Percentiles rank a stretch among this genome's conserved stretches.
phyloP scores from a whole-genome alignment of 2,113 vertebrate genomes.

The Platysteira castanea region DNA sequence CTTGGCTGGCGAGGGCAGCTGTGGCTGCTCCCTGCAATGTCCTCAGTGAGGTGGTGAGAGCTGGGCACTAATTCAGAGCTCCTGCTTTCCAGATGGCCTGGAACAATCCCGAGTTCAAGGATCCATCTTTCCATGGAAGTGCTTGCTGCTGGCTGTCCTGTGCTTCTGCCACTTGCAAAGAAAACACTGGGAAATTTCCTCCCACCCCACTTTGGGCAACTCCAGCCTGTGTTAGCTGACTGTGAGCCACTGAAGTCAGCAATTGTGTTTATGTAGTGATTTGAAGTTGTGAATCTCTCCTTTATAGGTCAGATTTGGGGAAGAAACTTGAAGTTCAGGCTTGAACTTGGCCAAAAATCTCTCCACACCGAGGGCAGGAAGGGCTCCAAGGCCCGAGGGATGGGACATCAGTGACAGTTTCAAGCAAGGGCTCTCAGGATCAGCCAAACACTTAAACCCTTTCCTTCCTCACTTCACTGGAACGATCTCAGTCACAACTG shows the following conservation, averaged over 20 bases:
- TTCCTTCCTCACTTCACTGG: not conserved
- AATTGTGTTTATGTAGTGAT: not conserved
- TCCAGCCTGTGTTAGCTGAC: not conserved
- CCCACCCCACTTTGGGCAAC: not conserved
- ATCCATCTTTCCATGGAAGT: not conserved
- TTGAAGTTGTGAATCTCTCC: not conserved
- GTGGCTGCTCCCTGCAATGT: not conserved
- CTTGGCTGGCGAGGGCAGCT: not conserved
- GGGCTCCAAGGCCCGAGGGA: not conserved
- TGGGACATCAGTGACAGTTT: not conserved
- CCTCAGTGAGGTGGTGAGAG: not conserved
- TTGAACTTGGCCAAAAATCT: not conserved
- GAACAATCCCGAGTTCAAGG: not conserved
- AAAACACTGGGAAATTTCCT: not conserved
- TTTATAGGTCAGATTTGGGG: not conserved
- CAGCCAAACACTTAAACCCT: not conserved
- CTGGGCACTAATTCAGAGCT: conserved; percentile 6
- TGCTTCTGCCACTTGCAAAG: not conserved
- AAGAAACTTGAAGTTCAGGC: not conserved
- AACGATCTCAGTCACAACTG: not conserved
- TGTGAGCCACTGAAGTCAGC: not conserved
- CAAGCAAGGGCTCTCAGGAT: not conserved
- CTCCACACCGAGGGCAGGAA: not conserved
- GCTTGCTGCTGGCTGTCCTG: not conserved
- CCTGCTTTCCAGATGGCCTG: not conserved